Percentiles rank a stretch among this genome's conserved stretches.
These are phyloP conservation scores for Dione vanillae DNA, from an alignment of 2,888 invertebrate species.

Conservation along the genomic window DNA sequence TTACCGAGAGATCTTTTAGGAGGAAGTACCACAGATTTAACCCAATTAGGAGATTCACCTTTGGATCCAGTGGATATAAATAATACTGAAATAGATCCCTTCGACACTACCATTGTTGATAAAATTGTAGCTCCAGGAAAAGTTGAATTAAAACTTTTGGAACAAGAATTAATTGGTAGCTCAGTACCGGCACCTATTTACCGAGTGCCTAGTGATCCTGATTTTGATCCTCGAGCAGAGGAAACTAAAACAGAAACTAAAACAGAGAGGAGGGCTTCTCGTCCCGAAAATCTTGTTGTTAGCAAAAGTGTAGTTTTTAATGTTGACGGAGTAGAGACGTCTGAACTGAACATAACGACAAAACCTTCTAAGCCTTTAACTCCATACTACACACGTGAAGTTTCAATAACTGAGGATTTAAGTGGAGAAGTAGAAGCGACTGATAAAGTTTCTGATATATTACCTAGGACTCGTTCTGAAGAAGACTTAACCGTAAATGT, in stretches of 20 bases:
- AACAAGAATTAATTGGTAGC: slow-evolving; percentile 88
- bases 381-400: slow-evolving; percentile 90
- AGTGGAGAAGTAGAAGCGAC: slow-evolving; percentile 85
- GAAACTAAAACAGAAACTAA: slow-evolving; percentile 80
- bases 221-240: slow-evolving; percentile 91
- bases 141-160: slow-evolving; percentile 90
- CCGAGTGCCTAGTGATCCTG: slow-evolving; percentile 88
- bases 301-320: slow-evolving; percentile 83
- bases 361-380: slow-evolving; percentile 90
- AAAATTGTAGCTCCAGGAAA: slow-evolving; percentile 89
- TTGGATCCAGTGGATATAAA: slow-evolving; percentile 86
- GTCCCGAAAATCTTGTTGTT: slow-evolving; percentile 84
- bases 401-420: slow-evolving; percentile 82
- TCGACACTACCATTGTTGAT: slow-evolving; percentile 92
- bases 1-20: slow-evolving; percentile 88
- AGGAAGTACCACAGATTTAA: slow-evolving; percentile 90
- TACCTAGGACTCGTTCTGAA: slow-evolving; percentile 86
- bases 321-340: slow-evolving; percentile 67
- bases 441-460: slow-evolving; percentile 85
- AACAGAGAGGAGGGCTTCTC: slow-evolving; percentile 84
- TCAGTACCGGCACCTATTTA: slow-evolving; percentile 57
- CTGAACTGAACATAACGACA: slow-evolving; percentile 85
- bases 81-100: slow-evolving; percentile 89
- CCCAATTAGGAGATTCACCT: slow-evolving; percentile 87
- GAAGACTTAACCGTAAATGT: slow-evolving; percentile 85